Evolutionary conservation across 2,888 invertebrate species (phyloP), one percentile per base, ranked within the genome.

Genomic region (Caenorhabditis sinica): DNA sequence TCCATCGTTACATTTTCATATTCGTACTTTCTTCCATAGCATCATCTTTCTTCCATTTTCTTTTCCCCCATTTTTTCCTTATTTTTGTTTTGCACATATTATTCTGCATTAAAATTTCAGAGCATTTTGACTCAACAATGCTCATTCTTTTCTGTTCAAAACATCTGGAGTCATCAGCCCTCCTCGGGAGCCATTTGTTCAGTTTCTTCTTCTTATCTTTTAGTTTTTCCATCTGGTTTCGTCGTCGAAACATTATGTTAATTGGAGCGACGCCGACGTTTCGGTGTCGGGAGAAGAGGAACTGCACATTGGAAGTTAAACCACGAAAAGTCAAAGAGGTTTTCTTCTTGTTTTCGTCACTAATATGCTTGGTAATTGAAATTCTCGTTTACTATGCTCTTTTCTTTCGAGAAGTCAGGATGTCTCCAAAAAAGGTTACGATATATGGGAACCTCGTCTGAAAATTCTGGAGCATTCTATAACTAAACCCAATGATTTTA

Each of bases 211-310:
- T 33, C 68, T 66, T 66, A 66, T 53, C 68, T 69, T 68, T 17
- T 13, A 49, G 66, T 68, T 33, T n/a, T 60, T 45, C 61, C 77
- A 77, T 77, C 69, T 77, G 77, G 76, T 69, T 76, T 60, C 9
- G 28, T 25, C 69, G 56, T 69, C 56, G 69, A 79, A 71, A 72
- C 20, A 72, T 72, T 56, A 72, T 69, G 71, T 71, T 72, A 79
- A 79, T 79, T 79, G 56, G 79, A 61, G 71, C 43, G 71, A 79
- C 71, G 79, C 71, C 71, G 79, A 69, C 76, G 45, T 60, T 63
- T 30, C 36, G 33, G 61, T 28, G 40, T 40, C 40, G 25, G 58
- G 9, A 56, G 30, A 49, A 20, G 45, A 15, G 15, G 49, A 49
- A 20, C 20, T 25, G 17, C 40, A 53, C 60, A 68, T 56, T 56